Evolutionary conservation across 2,888 invertebrate species (phyloP), one percentile per base, ranked within the genome.

Genomic region (Sthenelais limicola): DNA sequence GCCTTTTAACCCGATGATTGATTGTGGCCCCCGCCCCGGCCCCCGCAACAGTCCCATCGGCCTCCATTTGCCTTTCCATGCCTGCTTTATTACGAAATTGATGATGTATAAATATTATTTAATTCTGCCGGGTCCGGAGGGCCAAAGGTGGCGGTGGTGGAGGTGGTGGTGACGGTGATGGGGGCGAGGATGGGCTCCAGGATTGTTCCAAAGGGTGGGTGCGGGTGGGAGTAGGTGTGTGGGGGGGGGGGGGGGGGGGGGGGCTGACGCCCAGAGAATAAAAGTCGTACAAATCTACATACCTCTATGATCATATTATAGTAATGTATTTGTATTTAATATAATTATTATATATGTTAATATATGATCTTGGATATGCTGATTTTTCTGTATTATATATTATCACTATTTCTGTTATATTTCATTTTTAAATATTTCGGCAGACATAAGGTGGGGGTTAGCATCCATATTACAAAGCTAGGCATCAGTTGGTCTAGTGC

Each of bases 11-110:
- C 56, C 30, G 32, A n/a, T 56, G 56, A 56, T 56, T 56, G 56
- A 56, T 56, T 33, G 56, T 56, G 56, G 18, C 30, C 24, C 9
- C 56, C 56, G 9, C 9, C 3, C 56, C n/a, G 9, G 56, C 30
- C 56, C 56, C 7, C 56, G 56, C 33, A n/a, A n/a, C n/a, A n/a
- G n/a, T n/a, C n/a, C n/a, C n/a, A n/a, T 33, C 56, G 33, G 56
- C 30, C 56, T 18, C 56, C 56, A 56, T 62, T 62, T 62, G 62
- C 62, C 62, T 62, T 62, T 62, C 62, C 62, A 38, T 38, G 62
- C 62, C 62, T 62, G 62, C 62, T 62, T 62, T 62, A 62, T 62
- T 62, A 62, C 62, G 62, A 62, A 62, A 38, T 62, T 62, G 62
- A 62, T 62, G 62, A 62, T 62, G 62, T 62, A 62, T 62, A 62